These are phyloP conservation scores for Nephrotoma appendiculata DNA, from an alignment of 2,888 invertebrate species.

Conservation along the genomic window DNA sequence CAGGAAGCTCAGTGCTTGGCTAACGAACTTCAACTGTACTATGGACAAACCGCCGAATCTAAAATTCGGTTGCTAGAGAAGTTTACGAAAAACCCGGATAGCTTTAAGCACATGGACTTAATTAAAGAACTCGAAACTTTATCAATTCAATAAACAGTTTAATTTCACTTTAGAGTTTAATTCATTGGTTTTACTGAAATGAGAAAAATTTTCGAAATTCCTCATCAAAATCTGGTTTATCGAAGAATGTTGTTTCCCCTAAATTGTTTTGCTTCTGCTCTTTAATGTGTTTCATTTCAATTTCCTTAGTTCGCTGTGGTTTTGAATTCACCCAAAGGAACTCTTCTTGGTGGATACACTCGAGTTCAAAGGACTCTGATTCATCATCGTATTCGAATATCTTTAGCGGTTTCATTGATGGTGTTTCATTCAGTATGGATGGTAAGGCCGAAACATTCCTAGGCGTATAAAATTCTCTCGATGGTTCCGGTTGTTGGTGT, in stretches of 20 bases:
- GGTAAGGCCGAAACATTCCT: not conserved
- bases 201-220: not conserved
- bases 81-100: constrained; percentile 55
- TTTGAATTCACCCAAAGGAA: not conserved
- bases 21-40: constrained; percentile 76
- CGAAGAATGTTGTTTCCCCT: not conserved
- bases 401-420: not conserved
- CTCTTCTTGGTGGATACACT: not conserved
- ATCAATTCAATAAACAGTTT: not conserved
- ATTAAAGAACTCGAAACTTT: constrained; percentile 56
- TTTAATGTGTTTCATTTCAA: not conserved
- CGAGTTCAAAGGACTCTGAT: not conserved
- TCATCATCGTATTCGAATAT: not conserved
- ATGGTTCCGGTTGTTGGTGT: not conserved
- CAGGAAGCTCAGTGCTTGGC: constrained; percentile 75
- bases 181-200: not conserved
- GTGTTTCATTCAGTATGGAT: not conserved
- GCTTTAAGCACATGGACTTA: constrained; percentile 71
- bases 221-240: not conserved
- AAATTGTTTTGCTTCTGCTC: not conserved
- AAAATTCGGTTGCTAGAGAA: constrained; percentile 47
- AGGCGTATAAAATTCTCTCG: not conserved
- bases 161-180: not conserved
- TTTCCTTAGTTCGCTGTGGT: not conserved
- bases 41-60: constrained; percentile 46